Percentiles rank a stretch among this genome's conserved stretches.
These are phyloP conservation scores for Eupithecia pulchellata DNA, from an alignment of 2,888 invertebrate genomes.

Conservation along the genomic window DNA sequence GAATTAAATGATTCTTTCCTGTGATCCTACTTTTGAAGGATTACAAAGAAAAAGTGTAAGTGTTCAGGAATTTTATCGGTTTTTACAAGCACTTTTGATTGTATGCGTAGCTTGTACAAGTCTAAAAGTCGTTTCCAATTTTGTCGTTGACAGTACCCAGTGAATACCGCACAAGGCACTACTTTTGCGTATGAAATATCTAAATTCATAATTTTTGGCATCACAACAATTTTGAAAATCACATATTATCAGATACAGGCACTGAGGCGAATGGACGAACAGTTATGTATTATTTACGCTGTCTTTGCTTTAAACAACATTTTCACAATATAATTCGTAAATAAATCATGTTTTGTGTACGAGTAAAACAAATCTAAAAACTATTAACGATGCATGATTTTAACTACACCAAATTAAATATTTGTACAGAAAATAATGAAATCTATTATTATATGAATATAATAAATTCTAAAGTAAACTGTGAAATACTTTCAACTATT, in stretches of 20 bases:
- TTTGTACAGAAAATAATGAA: conserved; percentile 1
- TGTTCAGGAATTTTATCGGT: too few relatives aligned
- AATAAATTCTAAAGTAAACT: neutral
- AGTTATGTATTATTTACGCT: too few relatives aligned
- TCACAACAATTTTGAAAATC: conserved; percentile 6
- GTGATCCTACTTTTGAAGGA: too few relatives aligned
- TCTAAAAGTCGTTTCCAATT: neutral
- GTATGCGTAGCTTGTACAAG: neutral
- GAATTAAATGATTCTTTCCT: neutral
- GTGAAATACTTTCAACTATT: neutral
- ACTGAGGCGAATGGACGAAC: neutral
- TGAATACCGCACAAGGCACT: neutral
- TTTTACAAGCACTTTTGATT: neutral
- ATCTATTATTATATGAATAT: too few relatives aligned
- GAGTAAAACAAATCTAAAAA: neutral
- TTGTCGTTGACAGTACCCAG: neutral
- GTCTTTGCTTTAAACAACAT: neutral
- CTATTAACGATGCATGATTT: neutral
- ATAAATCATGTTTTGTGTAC: neutral
- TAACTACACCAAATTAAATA: neutral
- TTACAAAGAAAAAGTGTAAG: neutral
- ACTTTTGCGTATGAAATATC: neutral
- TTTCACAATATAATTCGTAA: neutral
- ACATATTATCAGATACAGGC: neutral
- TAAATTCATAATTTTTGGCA: conserved; percentile 21